A percentile compares a stretch with the other conserved stretches of the same genome.
Evolutionary conservation across 2,888 invertebrate species (phyloP).

Genomic region (Alentia gelatinosa): DNA sequence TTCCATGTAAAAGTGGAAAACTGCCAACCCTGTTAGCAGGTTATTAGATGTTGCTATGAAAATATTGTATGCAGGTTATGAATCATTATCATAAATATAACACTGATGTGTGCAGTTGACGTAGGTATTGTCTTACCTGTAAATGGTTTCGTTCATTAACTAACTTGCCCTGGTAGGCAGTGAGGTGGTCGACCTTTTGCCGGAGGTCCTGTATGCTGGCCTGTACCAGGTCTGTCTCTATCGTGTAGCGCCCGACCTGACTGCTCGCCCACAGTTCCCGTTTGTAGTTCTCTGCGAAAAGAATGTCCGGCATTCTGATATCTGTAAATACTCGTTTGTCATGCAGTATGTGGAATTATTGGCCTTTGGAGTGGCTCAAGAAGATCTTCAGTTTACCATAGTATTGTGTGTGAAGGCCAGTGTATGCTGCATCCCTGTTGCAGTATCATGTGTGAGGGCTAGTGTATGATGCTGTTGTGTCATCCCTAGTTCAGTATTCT

Average conservation of each 20-base stretch:
- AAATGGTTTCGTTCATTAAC: slow-evolving; percentile 57
- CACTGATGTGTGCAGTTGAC: neutral
- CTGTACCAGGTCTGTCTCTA: slow-evolving; percentile 57
- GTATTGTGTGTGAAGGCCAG: too few species aligned
- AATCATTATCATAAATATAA: neutral
- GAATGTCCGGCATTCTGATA: too few species aligned
- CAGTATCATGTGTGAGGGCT: too few species aligned
- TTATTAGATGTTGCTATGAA: neutral
- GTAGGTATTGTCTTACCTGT: slow-evolving; percentile 54
- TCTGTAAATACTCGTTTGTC: too few species aligned
- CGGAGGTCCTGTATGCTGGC: slow-evolving; percentile 58
- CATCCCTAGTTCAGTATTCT: too few species aligned
- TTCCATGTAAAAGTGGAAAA: too few species aligned
- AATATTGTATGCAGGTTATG: neutral
- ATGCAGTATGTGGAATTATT: too few species aligned
- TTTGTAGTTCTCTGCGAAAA: slow-evolving; percentile 60
- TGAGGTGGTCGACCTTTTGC: slow-evolving; percentile 59
- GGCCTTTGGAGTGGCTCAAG: too few species aligned
- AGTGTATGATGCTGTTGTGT: too few species aligned
- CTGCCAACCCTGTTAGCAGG: too few species aligned
- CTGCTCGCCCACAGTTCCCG: slow-evolving; percentile 63
- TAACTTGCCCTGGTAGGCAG: slow-evolving; percentile 55
- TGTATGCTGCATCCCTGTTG: too few species aligned
- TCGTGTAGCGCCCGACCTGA: slow-evolving; percentile 55
- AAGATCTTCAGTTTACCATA: too few species aligned